Conservation (phyloP, 2,113 vertebrate genomes). For the Natator depressus region DNA sequence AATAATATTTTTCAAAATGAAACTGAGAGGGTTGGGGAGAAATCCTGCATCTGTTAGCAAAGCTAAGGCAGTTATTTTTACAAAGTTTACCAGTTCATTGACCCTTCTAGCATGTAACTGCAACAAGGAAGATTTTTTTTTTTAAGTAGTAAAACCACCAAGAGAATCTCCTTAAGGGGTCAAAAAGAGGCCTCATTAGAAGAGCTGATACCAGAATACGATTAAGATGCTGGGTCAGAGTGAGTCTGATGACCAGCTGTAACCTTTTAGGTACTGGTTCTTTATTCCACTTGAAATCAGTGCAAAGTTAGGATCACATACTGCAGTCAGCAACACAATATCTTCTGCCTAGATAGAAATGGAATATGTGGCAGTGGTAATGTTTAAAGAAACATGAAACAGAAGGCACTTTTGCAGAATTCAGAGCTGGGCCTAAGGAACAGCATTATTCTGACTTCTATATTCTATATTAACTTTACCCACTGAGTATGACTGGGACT, state of each 20-base stretch:
- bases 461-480: not conserved
- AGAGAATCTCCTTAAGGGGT: not conserved
- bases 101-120: not conserved
- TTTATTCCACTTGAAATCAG: not conserved
- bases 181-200: not conserved
- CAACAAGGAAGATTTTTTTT: not conserved
- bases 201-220: not conserved
- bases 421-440: not conserved
- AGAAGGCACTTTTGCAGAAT: not conserved
- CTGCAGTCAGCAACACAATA: not conserved
- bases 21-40: not conserved
- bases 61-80: not conserved
- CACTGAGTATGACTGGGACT: not conserved
- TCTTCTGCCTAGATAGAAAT: not conserved
- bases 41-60: not conserved
- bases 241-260: not conserved
- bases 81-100: not conserved
- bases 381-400: not conserved
- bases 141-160: slow-evolving; percentile 12
- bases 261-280: not conserved
- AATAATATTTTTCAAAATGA: not conserved
- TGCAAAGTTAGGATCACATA: not conserved
- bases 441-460: not conserved
- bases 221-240: not conserved
- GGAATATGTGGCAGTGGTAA: not conserved